phyloP scores from a whole-genome alignment of 2,797 vertebrate genomes.

The Acrossocheilus wenchowensis region DNA sequence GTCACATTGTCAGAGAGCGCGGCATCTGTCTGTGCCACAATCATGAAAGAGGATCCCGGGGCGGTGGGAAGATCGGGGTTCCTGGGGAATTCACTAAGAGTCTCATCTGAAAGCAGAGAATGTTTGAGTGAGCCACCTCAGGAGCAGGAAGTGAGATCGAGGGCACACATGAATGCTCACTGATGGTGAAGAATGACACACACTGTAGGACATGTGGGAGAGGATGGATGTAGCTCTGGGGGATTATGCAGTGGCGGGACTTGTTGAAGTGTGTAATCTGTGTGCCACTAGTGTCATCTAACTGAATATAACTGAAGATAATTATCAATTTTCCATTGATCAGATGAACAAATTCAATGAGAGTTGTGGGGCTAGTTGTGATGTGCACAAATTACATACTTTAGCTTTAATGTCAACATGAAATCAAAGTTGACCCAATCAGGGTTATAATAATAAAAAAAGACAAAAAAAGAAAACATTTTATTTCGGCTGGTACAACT shows the following conservation, averaged over 20 bases:
- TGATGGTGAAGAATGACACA: constrained; percentile 37
- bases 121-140: constrained; percentile 23
- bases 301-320: neutral
- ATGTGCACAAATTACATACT: neutral
- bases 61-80: constrained; percentile 79
- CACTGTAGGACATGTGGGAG: neutral
- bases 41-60: constrained; percentile 79
- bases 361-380: neutral
- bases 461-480: no score
- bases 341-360: neutral
- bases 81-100: constrained; percentile 75
- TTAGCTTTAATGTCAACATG: neutral
- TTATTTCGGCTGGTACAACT: no score
- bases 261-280: constrained; percentile 15
- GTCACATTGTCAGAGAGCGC: constrained; percentile 78
- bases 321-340: neutral
- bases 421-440: neutral
- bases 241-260: neutral
- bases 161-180: constrained; percentile 21
- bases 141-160: constrained; percentile 29
- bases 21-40: constrained; percentile 79
- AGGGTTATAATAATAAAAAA: neutral
- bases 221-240: neutral
- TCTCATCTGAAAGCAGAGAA: constrained; percentile 81
- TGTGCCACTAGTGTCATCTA: constrained; percentile 3